Evolutionary conservation across 2,888 invertebrate species (phyloP).

Genomic region (Kuschelorhynchus macadamiae): DNA sequence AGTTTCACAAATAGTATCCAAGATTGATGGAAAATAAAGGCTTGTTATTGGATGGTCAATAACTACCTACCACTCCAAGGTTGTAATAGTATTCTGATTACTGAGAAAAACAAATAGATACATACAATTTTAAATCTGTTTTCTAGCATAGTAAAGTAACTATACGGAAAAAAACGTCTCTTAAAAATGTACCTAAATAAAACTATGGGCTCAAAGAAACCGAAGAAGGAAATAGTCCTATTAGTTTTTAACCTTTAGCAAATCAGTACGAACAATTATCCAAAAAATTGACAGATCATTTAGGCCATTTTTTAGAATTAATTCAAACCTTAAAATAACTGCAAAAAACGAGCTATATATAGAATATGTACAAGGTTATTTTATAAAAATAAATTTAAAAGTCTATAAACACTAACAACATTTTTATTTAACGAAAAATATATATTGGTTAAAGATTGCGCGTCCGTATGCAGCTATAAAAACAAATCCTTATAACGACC

Average conservation of each 20-base stretch:
- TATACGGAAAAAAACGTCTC: no score
- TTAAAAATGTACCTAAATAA: no score
- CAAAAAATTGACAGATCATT: neutral
- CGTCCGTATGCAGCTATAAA: neutral
- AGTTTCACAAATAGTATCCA: no score
- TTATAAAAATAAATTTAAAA: constrained; percentile 40
- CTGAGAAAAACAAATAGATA: no score
- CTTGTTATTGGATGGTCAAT: no score
- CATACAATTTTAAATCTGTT: no score
- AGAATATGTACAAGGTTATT: constrained; percentile 32
- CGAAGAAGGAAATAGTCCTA: no score
- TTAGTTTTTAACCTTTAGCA: neutral
- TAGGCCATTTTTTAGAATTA: neutral
- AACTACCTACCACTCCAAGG: no score
- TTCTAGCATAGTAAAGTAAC: no score
- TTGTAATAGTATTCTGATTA: no score
- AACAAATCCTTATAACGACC: neutral
- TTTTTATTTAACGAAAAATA: constrained; percentile 20
- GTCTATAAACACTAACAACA: constrained; percentile 27
- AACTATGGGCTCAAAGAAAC: no score
- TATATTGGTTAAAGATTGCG: neutral
- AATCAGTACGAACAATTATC: neutral
- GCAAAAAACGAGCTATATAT: constrained; percentile 23
- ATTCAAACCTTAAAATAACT: constrained; percentile 3
- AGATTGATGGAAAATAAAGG: no score